These are phyloP conservation scores for Syngnathus typhle DNA, from an alignment of 2,113 vertebrate genomes.

Conservation along the genomic window DNA sequence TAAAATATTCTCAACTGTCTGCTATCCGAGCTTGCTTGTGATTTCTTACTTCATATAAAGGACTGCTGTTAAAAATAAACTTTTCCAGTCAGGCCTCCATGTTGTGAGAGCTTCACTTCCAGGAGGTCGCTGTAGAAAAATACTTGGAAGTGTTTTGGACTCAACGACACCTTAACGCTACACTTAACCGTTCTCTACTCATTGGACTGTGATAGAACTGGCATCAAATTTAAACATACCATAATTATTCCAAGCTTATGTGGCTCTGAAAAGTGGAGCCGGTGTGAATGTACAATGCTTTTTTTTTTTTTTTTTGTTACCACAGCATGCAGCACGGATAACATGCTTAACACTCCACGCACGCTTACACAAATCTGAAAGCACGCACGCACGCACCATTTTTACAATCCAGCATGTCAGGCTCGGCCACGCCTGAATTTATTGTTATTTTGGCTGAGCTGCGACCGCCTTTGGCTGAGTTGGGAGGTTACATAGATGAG, in stretches of 20 bases:
- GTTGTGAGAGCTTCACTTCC: slow-evolving; percentile 7
- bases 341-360: slow-evolving; percentile 63
- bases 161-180: no score
- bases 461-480: slow-evolving; percentile 36
- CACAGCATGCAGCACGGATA: slow-evolving; percentile 62
- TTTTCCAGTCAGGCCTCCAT: slow-evolving; percentile 35
- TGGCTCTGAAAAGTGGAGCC: neutral
- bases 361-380: slow-evolving; percentile 4
- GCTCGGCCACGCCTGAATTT: slow-evolving; percentile 13
- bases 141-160: slow-evolving; percentile 23
- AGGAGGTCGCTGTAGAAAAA: slow-evolving; percentile 69
- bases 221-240: no score
- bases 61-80: slow-evolving; percentile 65
- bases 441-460: slow-evolving; percentile 43
- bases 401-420: slow-evolving; percentile 46
- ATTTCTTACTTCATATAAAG: slow-evolving; percentile 14
- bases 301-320: slow-evolving; percentile 39
- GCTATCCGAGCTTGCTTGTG: slow-evolving; percentile 10
- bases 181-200: no score
- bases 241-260: no score
- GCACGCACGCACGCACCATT: slow-evolving; percentile 41
- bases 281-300: neutral
- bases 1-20: slow-evolving; percentile 65
- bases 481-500: slow-evolving; percentile 1
- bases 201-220: no score